A percentile compares a stretch with the other conserved stretches of the same genome.
Conservation (phyloP, 2,888 invertebrate species). For the Leucophora obtusa region DNA sequence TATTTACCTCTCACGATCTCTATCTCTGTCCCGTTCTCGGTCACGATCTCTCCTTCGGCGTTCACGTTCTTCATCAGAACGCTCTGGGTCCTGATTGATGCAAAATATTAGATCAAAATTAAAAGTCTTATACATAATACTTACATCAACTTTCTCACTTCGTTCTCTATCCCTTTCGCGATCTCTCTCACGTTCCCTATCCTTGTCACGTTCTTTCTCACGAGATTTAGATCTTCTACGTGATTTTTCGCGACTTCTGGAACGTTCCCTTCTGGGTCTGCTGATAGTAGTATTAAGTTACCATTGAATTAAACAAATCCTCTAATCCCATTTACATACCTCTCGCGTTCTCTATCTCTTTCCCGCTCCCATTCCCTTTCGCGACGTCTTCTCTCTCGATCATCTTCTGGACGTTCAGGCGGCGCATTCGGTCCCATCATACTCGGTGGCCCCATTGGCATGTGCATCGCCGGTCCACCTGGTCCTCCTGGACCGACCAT, state of each 20-base stretch:
- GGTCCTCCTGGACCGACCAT: constrained; percentile 69
- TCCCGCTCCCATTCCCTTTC: constrained; percentile 74
- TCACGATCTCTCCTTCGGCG: constrained; percentile 71
- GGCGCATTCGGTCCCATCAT: constrained; percentile 65
- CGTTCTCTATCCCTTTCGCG: constrained; percentile 80
- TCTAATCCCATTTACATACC: constrained; percentile 70
- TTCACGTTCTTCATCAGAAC: constrained; percentile 71
- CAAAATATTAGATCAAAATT: not conserved
- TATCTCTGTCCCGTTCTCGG: constrained; percentile 69
- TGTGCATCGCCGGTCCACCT: constrained; percentile 68
- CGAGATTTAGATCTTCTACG: constrained; percentile 83
- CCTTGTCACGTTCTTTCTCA: constrained; percentile 74
- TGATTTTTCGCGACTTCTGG: constrained; percentile 76
- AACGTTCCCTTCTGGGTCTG: constrained; percentile 70
- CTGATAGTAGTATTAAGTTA: not conserved
- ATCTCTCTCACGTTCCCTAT: constrained; percentile 50
- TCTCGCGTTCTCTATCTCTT: constrained; percentile 76
- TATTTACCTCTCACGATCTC: constrained; percentile 72
- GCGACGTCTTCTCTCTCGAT: constrained; percentile 79
- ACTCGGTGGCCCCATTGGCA: constrained; percentile 73
- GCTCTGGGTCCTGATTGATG: constrained; percentile 66
- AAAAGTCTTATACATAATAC: not conserved
- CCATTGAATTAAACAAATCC: too few relatives aligned
- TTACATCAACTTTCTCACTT: constrained; percentile 63
- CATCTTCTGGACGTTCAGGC: constrained; percentile 61